Percentiles rank a stretch among this genome's conserved stretches.
phyloP scores from a whole-genome alignment of 2,888 invertebrate genomes.

The Macaria liturata region DNA sequence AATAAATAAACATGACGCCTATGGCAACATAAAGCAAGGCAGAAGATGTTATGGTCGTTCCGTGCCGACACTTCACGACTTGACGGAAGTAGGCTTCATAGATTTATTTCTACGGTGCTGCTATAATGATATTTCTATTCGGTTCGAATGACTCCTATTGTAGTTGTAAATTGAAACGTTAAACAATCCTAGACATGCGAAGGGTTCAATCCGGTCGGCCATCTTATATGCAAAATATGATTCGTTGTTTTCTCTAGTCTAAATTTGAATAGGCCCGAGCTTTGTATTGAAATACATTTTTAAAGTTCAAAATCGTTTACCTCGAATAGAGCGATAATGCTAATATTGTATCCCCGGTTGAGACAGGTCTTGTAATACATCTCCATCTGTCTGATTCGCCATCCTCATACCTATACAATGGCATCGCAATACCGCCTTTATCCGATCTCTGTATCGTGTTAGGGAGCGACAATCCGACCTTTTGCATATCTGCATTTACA shows the following conservation, averaged over 20 bases:
- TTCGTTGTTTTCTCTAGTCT: conserved; percentile 1
- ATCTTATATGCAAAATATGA: conserved; percentile 6
- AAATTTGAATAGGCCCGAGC: conserved; percentile 9
- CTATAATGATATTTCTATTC: conserved; percentile 51
- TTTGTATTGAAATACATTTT: background rate
- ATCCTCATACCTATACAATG: conserved; percentile 27
- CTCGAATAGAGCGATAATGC: conserved; percentile 14
- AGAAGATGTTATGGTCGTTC: conserved; percentile 38
- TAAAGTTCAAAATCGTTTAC: conserved; percentile 19
- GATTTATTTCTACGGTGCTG: conserved; percentile 38
- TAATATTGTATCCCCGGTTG: conserved; percentile 18
- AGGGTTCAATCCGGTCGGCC: conserved; percentile 6
- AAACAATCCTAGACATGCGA: background rate
- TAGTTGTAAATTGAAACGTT: conserved; percentile 2
- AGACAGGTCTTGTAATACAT: conserved; percentile 21
- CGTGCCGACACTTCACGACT: conserved; percentile 56
- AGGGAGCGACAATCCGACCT: conserved; percentile 28
- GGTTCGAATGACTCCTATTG: conserved; percentile 25
- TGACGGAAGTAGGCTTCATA: conserved; percentile 49
- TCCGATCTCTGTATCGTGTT: conserved; percentile 29
- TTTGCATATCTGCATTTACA: conserved; percentile 30
- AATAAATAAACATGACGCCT: conserved; percentile 17
- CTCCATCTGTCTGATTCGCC: conserved; percentile 31
- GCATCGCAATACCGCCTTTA: conserved; percentile 29
- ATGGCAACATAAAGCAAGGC: conserved; percentile 33